phyloP scores from a whole-genome alignment of 2,888 invertebrate species.

The Oxystoma pomonae region DNA sequence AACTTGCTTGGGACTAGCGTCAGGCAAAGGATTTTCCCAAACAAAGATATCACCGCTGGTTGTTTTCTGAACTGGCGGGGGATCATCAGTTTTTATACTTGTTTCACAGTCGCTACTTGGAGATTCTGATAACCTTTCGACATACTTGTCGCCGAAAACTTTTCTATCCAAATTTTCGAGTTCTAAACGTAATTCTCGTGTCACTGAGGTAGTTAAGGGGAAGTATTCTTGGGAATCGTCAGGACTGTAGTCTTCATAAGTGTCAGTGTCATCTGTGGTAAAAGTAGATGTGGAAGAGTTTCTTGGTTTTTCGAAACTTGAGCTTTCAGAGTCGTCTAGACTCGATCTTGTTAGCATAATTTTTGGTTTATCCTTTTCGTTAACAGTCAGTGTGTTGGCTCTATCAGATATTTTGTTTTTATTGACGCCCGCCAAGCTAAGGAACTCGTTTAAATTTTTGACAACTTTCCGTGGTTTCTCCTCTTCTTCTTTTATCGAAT shows the following conservation, averaged over 20 bases:
- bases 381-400: constrained; percentile 18
- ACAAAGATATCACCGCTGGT: constrained; percentile 68
- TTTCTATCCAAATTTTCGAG: constrained; percentile 80
- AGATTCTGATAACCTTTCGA: constrained; percentile 38
- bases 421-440: constrained; percentile 69
- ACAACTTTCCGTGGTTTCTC: constrained; percentile 53
- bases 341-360: constrained; percentile 51
- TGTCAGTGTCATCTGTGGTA: constrained; percentile 39
- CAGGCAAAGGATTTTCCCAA: constrained; percentile 76
- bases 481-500: constrained; percentile 43
- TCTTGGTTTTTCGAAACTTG: constrained; percentile 39
- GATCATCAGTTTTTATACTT: constrained; percentile 16
- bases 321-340: constrained; percentile 51
- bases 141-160: constrained; percentile 63
- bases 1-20: constrained; percentile 50
- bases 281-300: constrained; percentile 38
- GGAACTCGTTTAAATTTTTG: constrained; percentile 80
- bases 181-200: constrained; percentile 75
- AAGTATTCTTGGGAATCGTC: constrained; percentile 81
- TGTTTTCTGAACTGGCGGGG: constrained; percentile 29
- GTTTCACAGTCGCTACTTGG: constrained; percentile 33
- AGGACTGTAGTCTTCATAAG: constrained; percentile 63
- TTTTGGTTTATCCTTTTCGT: constrained; percentile 44
- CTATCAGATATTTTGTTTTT: constrained; percentile 54
- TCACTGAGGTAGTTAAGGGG: constrained; percentile 84